Conservation (phyloP, 1,140 invertebrate species). For the Sitodiplosis mosellana region DNA sequence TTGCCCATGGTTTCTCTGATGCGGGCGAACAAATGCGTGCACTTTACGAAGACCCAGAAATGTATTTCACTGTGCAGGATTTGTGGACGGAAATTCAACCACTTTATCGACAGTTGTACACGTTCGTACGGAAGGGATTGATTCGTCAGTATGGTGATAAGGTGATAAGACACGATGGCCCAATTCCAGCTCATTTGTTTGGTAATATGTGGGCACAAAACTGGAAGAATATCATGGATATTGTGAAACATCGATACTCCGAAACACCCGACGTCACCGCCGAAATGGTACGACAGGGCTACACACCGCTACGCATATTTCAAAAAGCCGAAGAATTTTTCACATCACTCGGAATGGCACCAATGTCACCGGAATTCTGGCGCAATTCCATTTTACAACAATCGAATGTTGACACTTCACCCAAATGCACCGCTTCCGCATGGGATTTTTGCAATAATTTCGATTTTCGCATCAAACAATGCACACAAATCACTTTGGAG, state of each 20-base stretch:
- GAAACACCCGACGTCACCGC: slow-evolving; percentile 53
- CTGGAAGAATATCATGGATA: slow-evolving; percentile 60
- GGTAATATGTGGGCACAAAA: slow-evolving; percentile 69
- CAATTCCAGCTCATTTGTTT: slow-evolving; percentile 55
- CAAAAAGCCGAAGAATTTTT: slow-evolving; percentile 67
- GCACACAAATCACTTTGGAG: slow-evolving; percentile 62
- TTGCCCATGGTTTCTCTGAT: slow-evolving; percentile 52
- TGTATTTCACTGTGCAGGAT: slow-evolving; percentile 46
- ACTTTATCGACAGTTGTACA: slow-evolving; percentile 70
- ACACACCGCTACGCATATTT: slow-evolving; percentile 54
- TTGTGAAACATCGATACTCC: slow-evolving; percentile 57
- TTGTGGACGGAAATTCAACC: slow-evolving; percentile 55
- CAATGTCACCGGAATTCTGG: slow-evolving; percentile 66
- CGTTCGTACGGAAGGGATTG: slow-evolving; percentile 59
- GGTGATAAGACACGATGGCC: slow-evolving; percentile 43
- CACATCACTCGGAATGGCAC: slow-evolving; percentile 55
- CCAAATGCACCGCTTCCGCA: slow-evolving; percentile 70
- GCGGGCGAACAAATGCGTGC: slow-evolving; percentile 57
- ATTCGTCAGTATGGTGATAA: slow-evolving; percentile 44
- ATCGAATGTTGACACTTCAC: slow-evolving; percentile 41
- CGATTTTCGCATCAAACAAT: slow-evolving; percentile 83
- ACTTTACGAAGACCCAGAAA: slow-evolving; percentile 46
- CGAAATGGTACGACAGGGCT: slow-evolving; percentile 53
- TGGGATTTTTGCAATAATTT: slow-evolving; percentile 74
- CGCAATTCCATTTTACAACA: slow-evolving; percentile 52